These are phyloP conservation scores for Myotis myotis DNA, from an alignment of 2,797 vertebrate species.

Conservation along the genomic window DNA sequence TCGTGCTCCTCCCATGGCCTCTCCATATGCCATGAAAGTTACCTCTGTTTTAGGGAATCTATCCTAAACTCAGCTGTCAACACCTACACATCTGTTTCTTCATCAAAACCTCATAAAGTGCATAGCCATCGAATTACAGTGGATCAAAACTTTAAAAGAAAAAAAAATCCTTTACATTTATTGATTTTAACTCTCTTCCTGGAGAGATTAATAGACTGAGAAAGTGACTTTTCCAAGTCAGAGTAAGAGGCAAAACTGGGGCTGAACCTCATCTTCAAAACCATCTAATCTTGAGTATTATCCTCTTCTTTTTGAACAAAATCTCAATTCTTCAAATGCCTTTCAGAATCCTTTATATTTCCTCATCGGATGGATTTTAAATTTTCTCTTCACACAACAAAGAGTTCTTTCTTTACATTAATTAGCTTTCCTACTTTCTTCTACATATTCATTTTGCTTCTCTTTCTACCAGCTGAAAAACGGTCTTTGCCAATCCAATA, in stretches of 20 bases:
- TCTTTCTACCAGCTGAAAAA: neutral
- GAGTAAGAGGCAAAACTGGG: neutral
- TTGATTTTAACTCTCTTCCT: slow-evolving; percentile 8
- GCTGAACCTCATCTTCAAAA: neutral
- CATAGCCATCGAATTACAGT: neutral
- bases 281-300: neutral
- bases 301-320: neutral
- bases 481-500: neutral
- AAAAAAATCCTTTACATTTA: neutral
- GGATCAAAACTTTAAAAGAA: neutral
- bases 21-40: neutral
- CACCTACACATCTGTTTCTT: neutral
- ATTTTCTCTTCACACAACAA: neutral
- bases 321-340: neutral
- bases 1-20: neutral
- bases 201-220: neutral
- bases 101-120: neutral
- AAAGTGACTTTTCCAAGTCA: neutral
- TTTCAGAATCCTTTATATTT: neutral
- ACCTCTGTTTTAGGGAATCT: neutral
- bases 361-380: neutral
- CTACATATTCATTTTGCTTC: neutral
- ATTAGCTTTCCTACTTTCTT: neutral
- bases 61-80: neutral
- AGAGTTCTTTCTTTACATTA: neutral